Conservation (phyloP, 2,888 invertebrate species). For the Protonemura montana region DNA sequence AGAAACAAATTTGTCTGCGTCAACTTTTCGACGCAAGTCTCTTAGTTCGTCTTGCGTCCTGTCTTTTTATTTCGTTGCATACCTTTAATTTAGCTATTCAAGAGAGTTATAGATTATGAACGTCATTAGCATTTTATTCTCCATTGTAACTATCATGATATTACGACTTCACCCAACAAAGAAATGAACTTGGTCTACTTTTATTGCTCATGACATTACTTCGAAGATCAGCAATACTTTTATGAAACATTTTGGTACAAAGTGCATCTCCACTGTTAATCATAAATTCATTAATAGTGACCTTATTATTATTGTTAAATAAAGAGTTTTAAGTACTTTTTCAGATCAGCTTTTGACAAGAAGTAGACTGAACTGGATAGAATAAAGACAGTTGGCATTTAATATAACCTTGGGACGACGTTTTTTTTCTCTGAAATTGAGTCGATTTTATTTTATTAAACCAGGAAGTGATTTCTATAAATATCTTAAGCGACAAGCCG, state of each 20-base stretch:
- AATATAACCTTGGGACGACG: background rate
- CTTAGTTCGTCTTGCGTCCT: no score
- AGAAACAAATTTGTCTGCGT: no score
- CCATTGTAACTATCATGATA: no score
- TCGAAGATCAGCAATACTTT: background rate
- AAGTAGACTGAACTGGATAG: background rate
- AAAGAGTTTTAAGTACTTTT: background rate
- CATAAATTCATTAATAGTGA: background rate
- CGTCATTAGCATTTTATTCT: no score
- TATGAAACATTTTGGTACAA: background rate
- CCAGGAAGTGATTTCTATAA: background rate
- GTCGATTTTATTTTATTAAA: background rate
- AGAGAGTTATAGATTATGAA: no score
- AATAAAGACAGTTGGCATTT: background rate
- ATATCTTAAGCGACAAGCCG: background rate
- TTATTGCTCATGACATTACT: background rate
- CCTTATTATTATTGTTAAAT: background rate
- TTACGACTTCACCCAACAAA: no score
- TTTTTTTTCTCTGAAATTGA: no score
- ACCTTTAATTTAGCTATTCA: no score
- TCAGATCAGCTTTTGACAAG: background rate
- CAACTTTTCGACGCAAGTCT: no score
- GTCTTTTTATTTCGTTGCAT: no score
- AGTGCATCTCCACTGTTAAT: background rate
- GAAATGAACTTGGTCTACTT: background rate